These are phyloP conservation scores for Agrilus cyanescens DNA, from an alignment of 2,888 invertebrate genomes.

Conservation along the genomic window DNA sequence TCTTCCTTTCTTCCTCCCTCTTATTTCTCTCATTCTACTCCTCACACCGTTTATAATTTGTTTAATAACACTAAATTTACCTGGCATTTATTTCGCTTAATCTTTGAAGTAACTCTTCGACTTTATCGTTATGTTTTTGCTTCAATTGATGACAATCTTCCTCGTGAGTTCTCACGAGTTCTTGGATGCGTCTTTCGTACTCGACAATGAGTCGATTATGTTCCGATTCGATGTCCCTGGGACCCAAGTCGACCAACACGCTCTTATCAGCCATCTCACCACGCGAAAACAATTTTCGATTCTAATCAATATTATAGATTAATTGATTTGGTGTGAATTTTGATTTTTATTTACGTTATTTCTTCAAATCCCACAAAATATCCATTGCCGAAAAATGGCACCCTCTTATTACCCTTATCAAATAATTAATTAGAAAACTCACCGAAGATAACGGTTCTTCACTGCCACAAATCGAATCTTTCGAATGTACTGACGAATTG, in stretches of 20 bases:
- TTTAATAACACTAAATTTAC: constrained; percentile 30
- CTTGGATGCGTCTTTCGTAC: constrained; percentile 65
- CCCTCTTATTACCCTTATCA: too few species aligned
- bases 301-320: neutral
- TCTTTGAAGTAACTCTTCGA: constrained; percentile 60
- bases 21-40: neutral
- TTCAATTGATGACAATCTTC: constrained; percentile 64
- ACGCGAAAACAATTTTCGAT: neutral
- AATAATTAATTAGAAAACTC: constrained; percentile 6
- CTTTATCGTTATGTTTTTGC: constrained; percentile 67
- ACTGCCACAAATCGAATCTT: constrained; percentile 49
- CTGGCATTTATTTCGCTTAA: constrained; percentile 63
- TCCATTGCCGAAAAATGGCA: too few species aligned
- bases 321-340: too few species aligned
- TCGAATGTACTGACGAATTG: constrained; percentile 64
- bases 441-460: constrained; percentile 22
- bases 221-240: constrained; percentile 48
- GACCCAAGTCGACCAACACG: constrained; percentile 24
- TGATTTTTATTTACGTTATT: too few species aligned
- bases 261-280: constrained; percentile 23
- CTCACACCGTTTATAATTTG: too few species aligned
- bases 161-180: constrained; percentile 52
- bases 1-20: neutral
- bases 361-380: too few species aligned
- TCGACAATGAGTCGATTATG: constrained; percentile 55